Percentiles rank a stretch among this genome's conserved stretches.
phyloP scores from a whole-genome alignment of 2,888 invertebrate genomes.

The Andrena flavipes region DNA sequence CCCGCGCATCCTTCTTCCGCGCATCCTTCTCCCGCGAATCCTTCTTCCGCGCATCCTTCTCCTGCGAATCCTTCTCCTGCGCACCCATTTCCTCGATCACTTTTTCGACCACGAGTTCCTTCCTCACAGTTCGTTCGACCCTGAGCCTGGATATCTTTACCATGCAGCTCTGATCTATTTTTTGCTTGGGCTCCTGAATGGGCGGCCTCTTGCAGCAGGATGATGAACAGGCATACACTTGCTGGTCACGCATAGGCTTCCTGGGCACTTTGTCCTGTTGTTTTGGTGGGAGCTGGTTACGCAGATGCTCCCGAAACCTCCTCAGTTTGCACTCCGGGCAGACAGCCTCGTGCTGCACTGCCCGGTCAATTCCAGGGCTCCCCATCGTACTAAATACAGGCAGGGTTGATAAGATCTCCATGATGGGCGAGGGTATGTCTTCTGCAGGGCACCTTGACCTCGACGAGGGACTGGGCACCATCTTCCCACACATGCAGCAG shows the following conservation, averaged over 20 bases:
- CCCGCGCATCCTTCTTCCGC: background rate
- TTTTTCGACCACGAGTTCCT: background rate
- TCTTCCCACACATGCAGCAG: slow-evolving; percentile 61
- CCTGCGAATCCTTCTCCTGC: background rate
- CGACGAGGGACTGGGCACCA: background rate
- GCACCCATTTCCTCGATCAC: background rate
- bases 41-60: background rate
- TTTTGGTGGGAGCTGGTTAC: background rate
- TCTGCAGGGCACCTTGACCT: background rate
- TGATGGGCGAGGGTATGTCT: background rate
- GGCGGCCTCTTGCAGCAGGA: background rate
- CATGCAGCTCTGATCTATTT: slow-evolving; percentile 68
- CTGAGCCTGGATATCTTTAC: slow-evolving; percentile 67
- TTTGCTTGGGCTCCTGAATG: slow-evolving; percentile 39
- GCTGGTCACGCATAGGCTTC: slow-evolving; percentile 25
- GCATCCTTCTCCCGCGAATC: background rate
- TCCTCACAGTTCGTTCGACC: background rate
- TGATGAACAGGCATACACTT: background rate
- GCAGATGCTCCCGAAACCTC: slow-evolving; percentile 1
- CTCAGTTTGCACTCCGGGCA: slow-evolving; percentile 46
- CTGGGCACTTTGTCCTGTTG: slow-evolving; percentile 6
- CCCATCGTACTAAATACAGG: background rate
- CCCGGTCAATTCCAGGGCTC: background rate
- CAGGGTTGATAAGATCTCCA: background rate
- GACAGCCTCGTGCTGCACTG: slow-evolving; percentile 12